Percentiles rank a stretch among this genome's conserved stretches.
Conservation (phyloP, 2,888 invertebrate species). For the Sialis lutaria region DNA sequence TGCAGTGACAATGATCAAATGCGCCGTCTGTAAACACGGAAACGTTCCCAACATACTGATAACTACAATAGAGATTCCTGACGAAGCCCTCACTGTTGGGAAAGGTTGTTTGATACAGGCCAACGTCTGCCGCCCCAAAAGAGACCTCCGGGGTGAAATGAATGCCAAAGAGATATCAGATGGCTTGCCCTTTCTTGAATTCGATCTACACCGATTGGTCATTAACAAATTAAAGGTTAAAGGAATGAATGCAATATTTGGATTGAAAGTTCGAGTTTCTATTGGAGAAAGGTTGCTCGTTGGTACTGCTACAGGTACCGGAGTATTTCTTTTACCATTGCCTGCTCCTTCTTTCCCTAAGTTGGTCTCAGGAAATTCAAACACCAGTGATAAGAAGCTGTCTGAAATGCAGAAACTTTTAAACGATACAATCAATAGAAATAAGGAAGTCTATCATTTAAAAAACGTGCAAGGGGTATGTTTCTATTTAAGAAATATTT, state of each 20-base stretch:
- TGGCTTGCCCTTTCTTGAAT: constrained; percentile 87
- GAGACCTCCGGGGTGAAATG: constrained; percentile 64
- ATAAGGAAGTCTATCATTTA: constrained; percentile 51
- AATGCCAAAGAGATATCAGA: constrained; percentile 90
- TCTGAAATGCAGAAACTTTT: constrained; percentile 51
- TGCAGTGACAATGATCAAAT: constrained; percentile 52
- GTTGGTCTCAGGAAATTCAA: constrained; percentile 45
- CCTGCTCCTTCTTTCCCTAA: constrained; percentile 59
- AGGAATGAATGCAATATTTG: constrained; percentile 90
- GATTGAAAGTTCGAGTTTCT: constrained; percentile 48
- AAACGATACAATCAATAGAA: constrained; percentile 49
- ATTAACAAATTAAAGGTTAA: constrained; percentile 82
- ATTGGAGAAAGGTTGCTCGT: constrained; percentile 80
- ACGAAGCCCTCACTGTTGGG: constrained; percentile 53
- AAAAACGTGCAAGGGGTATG: constrained; percentile 21
- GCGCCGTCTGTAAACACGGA: constrained; percentile 50
- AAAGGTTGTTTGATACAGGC: constrained; percentile 50
- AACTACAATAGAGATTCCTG: constrained; percentile 75
- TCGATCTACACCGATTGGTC: constrained; percentile 81
- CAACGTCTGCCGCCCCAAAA: constrained; percentile 60
- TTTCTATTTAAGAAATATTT: constrained; percentile 1
- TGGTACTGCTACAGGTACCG: constrained; percentile 79
- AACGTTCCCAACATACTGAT: constrained; percentile 84
- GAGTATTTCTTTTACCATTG: constrained; percentile 57
- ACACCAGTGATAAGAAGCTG: constrained; percentile 44